These are phyloP conservation scores for Synanthedon formicaeformis DNA, from an alignment of 2,888 invertebrate genomes.

Conservation along the genomic window DNA sequence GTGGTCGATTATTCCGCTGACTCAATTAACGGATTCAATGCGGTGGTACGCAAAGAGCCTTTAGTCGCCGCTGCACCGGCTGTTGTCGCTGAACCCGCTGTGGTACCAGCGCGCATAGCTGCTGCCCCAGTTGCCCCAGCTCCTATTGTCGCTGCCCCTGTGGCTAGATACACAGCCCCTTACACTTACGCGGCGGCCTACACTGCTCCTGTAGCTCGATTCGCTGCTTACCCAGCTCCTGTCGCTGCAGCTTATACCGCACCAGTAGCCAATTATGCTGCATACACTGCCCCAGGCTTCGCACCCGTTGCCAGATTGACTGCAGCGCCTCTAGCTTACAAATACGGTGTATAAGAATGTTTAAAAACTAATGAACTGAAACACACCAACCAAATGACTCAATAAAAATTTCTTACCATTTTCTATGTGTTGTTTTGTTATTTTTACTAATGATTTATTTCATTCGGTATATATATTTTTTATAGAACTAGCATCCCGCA, in stretches of 20 bases:
- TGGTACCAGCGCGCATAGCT: slow-evolving; percentile 25
- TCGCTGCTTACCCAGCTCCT: slow-evolving; percentile 2
- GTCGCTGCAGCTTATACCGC: slow-evolving; percentile 21
- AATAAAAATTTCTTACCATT: background rate
- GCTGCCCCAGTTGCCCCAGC: slow-evolving; percentile 20
- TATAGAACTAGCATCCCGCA: no score
- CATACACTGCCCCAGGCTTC: background rate
- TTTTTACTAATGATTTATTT: no score
- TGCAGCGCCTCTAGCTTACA: slow-evolving; percentile 23
- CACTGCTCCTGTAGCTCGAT: slow-evolving; percentile 17
- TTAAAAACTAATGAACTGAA: slow-evolving; percentile 1
- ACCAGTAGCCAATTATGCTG: slow-evolving; percentile 16
- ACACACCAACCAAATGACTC: background rate
- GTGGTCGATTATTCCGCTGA: slow-evolving; percentile 49
- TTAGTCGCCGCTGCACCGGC: slow-evolving; percentile 32
- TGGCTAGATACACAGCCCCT: slow-evolving; percentile 13
- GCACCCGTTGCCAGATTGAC: slow-evolving; percentile 15
- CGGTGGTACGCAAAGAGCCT: slow-evolving; percentile 45
- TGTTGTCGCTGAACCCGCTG: slow-evolving; percentile 21
- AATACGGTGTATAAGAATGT: slow-evolving; percentile 27
- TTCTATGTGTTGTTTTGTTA: no score
- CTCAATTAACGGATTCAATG: slow-evolving; percentile 49
- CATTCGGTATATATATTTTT: no score
- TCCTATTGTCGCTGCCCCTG: slow-evolving; percentile 11
- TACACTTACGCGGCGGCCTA: slow-evolving; percentile 31